Evolutionary conservation across 2,888 invertebrate genomes (phyloP), one percentile per base, ranked within the genome.

Genomic region (Heteromurus nitidus): DNA sequence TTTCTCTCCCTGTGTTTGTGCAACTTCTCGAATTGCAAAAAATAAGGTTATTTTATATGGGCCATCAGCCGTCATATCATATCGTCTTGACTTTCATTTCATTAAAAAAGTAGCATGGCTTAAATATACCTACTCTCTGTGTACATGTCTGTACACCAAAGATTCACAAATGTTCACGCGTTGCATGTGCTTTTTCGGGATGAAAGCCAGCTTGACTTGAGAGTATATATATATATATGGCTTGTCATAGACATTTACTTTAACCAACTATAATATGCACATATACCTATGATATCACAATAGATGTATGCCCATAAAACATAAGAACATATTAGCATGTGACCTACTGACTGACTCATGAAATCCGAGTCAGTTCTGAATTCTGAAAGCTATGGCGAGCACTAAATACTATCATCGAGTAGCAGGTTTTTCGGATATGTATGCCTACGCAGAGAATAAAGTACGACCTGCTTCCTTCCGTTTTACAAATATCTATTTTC

Each of bases 321-420:
- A n/a, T n/a, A n/a, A n/a, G 28, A 24, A 26, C 5, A 22, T 22
- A 70, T 58, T 22, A 58, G 36, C 55, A 72, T 42, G 60, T 76
- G 68, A 76, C 76, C 76, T 62, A 76, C 68, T 76, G 68, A 76
- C 76, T 76, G 68, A 58, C 69, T 69, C 11, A 13, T 65, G 44
- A 60, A 72, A 67, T 67, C 24, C 47, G 44, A 22, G 50, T 53
- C 26, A 18, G 11, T 18, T 64, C 31, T 67, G n/a, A n/a, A n/a
- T 22, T 67, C 44, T 67, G 28, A 1, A 42, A 18, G 13, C 65
- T 31, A 24, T 22, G 3, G n/a, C n/a, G n/a, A n/a, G 13, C 11
- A 36, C 2, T 22, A 73, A 42, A 42, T 22, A 72, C 26, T 42
- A 73, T 44, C 47, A 42, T 20, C 26, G 42, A 22, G 55, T 55